Conservation (phyloP, 2,113 vertebrate genomes). For the Pituophis catenifer region DNA sequence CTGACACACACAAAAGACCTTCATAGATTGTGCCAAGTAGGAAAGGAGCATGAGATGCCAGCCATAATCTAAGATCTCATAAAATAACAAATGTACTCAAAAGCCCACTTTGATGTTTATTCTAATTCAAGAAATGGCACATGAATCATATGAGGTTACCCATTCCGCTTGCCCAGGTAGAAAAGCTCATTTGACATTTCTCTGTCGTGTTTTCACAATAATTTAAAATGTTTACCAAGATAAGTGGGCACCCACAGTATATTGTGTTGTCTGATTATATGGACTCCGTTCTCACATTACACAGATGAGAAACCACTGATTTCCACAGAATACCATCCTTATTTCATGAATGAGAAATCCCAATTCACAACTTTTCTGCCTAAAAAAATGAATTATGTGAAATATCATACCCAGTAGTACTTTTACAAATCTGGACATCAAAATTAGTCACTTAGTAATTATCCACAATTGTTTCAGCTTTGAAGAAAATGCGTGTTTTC, state of each 20-base stretch:
- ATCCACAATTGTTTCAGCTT: not conserved
- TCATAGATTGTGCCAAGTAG: not conserved
- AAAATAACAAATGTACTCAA: not conserved
- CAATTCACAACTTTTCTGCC: not conserved
- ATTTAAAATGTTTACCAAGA: not conserved
- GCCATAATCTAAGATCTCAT: not conserved
- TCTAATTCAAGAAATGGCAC: not conserved
- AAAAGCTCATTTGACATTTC: not conserved
- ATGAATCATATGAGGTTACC: not conserved
- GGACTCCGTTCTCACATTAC: not conserved
- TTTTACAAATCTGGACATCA: not conserved
- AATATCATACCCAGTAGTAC: not conserved
- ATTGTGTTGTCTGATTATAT: not conserved
- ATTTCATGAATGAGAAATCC: not conserved
- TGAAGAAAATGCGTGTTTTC: not conserved
- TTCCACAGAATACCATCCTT: not conserved
- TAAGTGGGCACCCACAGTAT: not conserved
- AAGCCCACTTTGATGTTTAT: not conserved
- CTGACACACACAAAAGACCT: not conserved
- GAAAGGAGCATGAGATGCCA: not conserved
- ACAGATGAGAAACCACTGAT: not conserved
- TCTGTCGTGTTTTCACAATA: not conserved
- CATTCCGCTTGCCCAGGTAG: not conserved
- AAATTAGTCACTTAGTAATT: not conserved
- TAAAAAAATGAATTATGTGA: not conserved